Base-by-base conservation (phyloP, 2,113 vertebrate genomes). In the Ptychochromis oligacanthus region DNA sequence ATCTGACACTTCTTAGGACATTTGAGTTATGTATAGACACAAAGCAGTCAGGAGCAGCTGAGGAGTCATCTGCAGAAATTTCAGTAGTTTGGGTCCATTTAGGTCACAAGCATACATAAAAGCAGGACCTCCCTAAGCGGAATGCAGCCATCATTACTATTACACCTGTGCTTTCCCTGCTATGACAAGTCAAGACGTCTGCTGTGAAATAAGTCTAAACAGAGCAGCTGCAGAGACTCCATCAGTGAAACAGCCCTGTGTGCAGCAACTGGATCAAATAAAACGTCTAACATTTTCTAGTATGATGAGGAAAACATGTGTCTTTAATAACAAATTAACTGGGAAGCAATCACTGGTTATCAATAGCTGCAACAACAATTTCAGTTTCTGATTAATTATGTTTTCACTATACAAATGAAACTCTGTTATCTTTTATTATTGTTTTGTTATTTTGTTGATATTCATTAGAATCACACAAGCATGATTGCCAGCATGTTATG, bases 1-100 rank as follows among this genome's bases (percentile, higher is more conserved):
- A 24, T 67, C 0, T 0, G 8, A 17, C 0, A 0, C 22, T 67
- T 67, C 1, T 46, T 43, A 7, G 62, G 22, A 65, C 2, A 65
- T 13, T 64, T 64, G 10, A 64, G 61, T 15, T 64, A 15, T 64
- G 22, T 43, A 65, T 24, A 65, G 62, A 11, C 15, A 10, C 12
- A 67, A 26, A 67, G 38, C 62, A 6, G 14, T 57, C 34, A 57
- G 54, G 1, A 76, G 2, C 34, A 76, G n/a, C 55, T 76, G 55
- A 58, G n/a, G 14, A 28, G 54, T 28, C 12, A 26, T 59, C 13
- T 28, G 22, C 24, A 59, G 12, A 15, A 3, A 8, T 38, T n/a
- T n/a, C n/a, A n/a, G 28, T 31, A 31, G 0, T 17, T 20, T 43
- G 28, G 24, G 28, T 31, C 43, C 46, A 72, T 72, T n/a, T 20